Evolutionary conservation across 2,888 invertebrate species (phyloP), one percentile per base, ranked within the genome.

Genomic region (Campopleginae sp.): DNA sequence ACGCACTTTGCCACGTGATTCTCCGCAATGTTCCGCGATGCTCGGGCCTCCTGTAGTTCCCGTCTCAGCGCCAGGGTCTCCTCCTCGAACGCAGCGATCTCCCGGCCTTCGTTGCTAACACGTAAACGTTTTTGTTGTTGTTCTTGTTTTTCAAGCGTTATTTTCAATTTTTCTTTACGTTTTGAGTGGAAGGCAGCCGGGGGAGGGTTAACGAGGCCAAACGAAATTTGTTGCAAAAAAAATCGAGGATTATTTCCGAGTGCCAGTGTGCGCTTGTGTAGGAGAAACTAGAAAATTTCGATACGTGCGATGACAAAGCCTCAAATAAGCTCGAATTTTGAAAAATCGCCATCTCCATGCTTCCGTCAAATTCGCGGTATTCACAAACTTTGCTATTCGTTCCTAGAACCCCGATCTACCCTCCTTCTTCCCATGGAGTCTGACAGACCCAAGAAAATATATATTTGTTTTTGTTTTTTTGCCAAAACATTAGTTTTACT

Each of bases 61-160:
- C 93, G 92, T 54, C 93, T 90, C 81, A 93, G 89, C 80, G 91
- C 90, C 90, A 93, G 87, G 23, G 90, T 92, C 88, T 94, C 94
- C 88, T 93, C 92, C 89, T 93, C 93, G 88, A 93, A 92, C 85
- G 93, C 93, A 66, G 92, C 92, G 86, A 94, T 93, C 90, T 93
- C 93, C 72, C 91, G 93, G 80, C 90, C 91, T 85, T 91, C 92
- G 88, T 90, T 92, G 89, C 91, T 92, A 86, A 82, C 84, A 88
- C 80, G 65, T 42, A 85, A 86, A 85, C 61, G 70, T 78, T 86
- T 84, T 84, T 38, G 8, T 38, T 38, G 38, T 38, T 63, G 14
- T 74, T 80, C 54, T 51, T 44, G 38, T 19, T 7, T 71, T 74
- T 66, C 33, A 27, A 71, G 51, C 38, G n/a, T 74, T 68, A n/a